Percentiles rank a stretch among this genome's conserved stretches.
phyloP scores from a whole-genome alignment of 35 echinoderm and acorn worm genomes.

The Stichopus chloronotus region DNA sequence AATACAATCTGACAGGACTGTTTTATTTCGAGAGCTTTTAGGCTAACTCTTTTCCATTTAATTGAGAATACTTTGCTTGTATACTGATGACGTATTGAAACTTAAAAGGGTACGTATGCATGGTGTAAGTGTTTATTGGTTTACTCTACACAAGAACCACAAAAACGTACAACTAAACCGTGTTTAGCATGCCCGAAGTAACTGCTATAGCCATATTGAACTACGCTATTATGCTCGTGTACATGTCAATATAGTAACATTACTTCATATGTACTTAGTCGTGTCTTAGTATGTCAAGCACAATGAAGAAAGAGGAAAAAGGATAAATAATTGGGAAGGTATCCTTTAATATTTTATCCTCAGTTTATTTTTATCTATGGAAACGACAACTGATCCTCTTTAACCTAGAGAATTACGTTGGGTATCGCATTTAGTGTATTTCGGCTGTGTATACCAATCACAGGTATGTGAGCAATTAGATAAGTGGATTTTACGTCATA shows the following conservation, averaged over 20 bases:
- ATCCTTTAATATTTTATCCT: conserved; percentile 1
- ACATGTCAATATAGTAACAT: too few species aligned
- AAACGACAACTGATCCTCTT: conserved; percentile 15
- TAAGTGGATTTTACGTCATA: conserved; percentile 11
- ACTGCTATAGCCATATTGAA: too few species aligned
- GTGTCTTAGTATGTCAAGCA: not conserved
- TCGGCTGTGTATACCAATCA: not conserved
- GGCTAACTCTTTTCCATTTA: not conserved
- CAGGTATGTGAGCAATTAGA: conserved; percentile 10
- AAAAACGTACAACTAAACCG: too few species aligned
- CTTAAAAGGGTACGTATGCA: too few species aligned
- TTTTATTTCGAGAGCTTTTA: not conserved
- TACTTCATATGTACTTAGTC: not conserved
- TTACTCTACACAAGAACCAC: too few species aligned
- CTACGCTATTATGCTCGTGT: too few species aligned
- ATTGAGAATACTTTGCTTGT: not conserved
- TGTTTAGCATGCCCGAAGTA: too few species aligned
- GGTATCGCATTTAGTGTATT: not conserved
- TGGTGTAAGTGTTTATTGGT: too few species aligned
- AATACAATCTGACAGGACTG: not conserved
- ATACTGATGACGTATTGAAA: not conserved
- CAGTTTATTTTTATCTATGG: not conserved
- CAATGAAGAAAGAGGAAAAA: not conserved
- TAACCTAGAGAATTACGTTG: not conserved
- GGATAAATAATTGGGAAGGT: not conserved